Evolutionary conservation across 1,140 invertebrate genomes (phyloP).

Genomic region (Drosophila kepulauana): DNA sequence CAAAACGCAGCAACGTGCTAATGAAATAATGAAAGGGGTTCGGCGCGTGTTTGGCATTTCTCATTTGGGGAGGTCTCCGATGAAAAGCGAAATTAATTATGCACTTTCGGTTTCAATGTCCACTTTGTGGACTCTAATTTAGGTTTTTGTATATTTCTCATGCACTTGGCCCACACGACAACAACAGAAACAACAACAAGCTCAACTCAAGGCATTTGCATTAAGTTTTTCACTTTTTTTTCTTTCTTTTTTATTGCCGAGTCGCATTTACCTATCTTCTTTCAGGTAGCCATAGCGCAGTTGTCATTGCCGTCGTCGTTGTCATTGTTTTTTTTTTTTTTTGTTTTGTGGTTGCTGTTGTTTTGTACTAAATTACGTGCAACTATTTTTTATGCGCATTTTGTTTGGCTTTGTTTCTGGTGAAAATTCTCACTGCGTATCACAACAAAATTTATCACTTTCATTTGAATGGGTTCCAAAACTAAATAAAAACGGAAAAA

Average conservation of each 20-base stretch:
- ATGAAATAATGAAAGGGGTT: conserved; percentile 15
- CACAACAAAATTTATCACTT: conserved; percentile 66
- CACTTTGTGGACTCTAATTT: conserved; percentile 44
- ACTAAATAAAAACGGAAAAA: conserved; percentile 36
- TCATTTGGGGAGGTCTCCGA: conserved; percentile 6
- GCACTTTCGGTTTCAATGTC: conserved; percentile 65
- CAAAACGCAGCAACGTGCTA: conserved; percentile 26
- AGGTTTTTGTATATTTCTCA: conserved; percentile 56
- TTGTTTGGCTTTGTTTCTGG: conserved; percentile 35
- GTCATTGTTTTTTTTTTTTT: conserved; percentile 2
- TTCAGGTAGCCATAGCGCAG: conserved; percentile 38
- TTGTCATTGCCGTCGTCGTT: conserved; percentile 18
- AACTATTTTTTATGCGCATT: conserved; percentile 76
- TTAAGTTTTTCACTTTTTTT: conserved; percentile 69
- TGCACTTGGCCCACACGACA: conserved; percentile 41
- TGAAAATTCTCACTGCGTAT: conserved; percentile 73
- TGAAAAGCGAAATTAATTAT: conserved; percentile 72
- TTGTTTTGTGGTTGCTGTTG: conserved; percentile 18
- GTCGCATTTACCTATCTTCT: conserved; percentile 49
- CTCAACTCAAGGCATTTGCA: conserved; percentile 59
- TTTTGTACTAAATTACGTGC: conserved; percentile 75
- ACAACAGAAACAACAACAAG: background rate
- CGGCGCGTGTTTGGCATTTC: conserved; percentile 44
- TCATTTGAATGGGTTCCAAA: conserved; percentile 71
- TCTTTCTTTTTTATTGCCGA: conserved; percentile 48